A percentile compares a stretch with the other conserved stretches of the same genome.
These are phyloP conservation scores for Tanytarsus gracilentus DNA, from an alignment of 2,888 invertebrate species.

Conservation along the genomic window DNA sequence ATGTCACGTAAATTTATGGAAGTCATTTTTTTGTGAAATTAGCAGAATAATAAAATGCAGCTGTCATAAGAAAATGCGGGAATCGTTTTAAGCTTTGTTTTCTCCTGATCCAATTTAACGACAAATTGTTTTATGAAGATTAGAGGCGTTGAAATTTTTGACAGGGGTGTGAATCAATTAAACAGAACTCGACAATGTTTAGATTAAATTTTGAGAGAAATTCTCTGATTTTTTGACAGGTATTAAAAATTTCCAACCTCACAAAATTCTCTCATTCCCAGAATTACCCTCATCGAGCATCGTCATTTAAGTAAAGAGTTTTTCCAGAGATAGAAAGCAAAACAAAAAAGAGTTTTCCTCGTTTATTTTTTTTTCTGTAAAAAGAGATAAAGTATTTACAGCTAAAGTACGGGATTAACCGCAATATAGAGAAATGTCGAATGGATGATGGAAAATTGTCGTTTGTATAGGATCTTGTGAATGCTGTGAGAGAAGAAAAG, in stretches of 20 bases:
- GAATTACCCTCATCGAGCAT: background rate
- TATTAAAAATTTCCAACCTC: too few relatives aligned
- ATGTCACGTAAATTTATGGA: too few relatives aligned
- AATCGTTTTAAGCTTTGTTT: background rate
- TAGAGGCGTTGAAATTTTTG: background rate
- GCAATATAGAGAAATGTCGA: slow-evolving; percentile 9
- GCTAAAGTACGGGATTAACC: slow-evolving; percentile 27
- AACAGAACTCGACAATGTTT: background rate
- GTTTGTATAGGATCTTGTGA: slow-evolving; percentile 17
- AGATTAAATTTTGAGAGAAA: background rate
- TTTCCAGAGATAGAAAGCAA: too few relatives aligned
- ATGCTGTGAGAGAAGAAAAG: background rate
- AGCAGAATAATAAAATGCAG: too few relatives aligned
- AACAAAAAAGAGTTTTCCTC: slow-evolving; percentile 11
- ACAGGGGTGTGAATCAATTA: background rate
- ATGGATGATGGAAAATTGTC: slow-evolving; percentile 25
- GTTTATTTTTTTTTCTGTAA: background rate
- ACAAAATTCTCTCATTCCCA: background rate
- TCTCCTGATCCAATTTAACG: background rate
- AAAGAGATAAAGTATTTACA: slow-evolving; percentile 27
- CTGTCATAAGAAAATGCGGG: too few relatives aligned
- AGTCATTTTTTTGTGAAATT: too few relatives aligned
- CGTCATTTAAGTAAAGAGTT: too few relatives aligned
- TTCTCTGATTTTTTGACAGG: too few relatives aligned
- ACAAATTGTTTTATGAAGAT: background rate